Base-by-base conservation (phyloP, 2,888 invertebrate species). In the Drosophila pullipes region DNA sequence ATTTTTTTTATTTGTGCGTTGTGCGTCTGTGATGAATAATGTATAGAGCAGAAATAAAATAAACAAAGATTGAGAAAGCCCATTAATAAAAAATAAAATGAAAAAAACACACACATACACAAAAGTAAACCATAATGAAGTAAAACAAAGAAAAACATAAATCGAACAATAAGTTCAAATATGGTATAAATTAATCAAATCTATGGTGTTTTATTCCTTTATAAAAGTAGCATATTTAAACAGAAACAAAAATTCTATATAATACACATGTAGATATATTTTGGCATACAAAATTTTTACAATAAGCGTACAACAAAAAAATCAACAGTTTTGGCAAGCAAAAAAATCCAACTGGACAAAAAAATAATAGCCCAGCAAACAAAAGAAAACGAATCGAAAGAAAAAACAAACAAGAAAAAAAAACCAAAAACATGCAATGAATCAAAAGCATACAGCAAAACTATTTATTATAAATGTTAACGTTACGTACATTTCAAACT, bases 181-280 rank as follows among this genome's bases (percentile, higher is more conserved):
- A 74, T 72, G 64, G 61, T 78, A 68, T 62, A 60, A 61, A 75
- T 76, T 90, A 85, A 82, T 84, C 82, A 82, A 84, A 76, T 83
- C 75, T 87, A 88, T 90, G 87, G 87, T 88, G 87, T 88, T 89
- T 85, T 87, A 90, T 88, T 90, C 91, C 91, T 90, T 76, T 78
- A 75, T 76, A 71, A 73, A 82, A 82, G 66, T 78, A 78, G 75
- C 25, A 60, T 75, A 75, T 53, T 67, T 64, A 78, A 74, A 65
- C 72, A 70, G 60, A 81, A 83, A 74, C 59, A 69, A 69, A 69
- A 74, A 90, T 83, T 78, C 74, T 87, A 78, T 82, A 83, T 77
- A 81, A 64, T 76, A 58, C 41, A 85, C 76, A 72, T 79, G 67
- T 81, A 74, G 87, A 75, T 91, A 90, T 88, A 90, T 88, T 88